Conservation (phyloP, 2,113 vertebrate species). For the Apistogramma diplotaenia region DNA sequence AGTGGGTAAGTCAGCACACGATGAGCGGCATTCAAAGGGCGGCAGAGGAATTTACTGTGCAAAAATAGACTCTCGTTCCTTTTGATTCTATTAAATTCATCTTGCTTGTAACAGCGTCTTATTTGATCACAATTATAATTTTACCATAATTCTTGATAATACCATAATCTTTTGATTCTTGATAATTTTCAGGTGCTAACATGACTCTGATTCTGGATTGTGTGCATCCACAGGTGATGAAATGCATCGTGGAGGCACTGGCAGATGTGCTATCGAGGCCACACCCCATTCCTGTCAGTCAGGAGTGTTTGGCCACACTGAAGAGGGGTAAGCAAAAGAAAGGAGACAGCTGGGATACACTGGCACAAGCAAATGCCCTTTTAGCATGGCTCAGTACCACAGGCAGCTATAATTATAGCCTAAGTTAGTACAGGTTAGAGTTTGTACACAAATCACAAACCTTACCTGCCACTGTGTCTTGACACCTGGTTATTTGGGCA, state of each 20-base stretch:
- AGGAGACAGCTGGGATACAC: accelerated
- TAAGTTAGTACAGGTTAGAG: background rate
- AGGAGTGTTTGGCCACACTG: constrained; percentile 85
- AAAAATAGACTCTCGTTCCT: background rate
- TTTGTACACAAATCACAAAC: background rate
- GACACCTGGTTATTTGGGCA: too few relatives aligned
- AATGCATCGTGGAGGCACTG: constrained; percentile 92
- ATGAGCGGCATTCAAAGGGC: background rate
- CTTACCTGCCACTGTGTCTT: background rate
- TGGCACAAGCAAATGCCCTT: background rate
- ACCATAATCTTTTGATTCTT: too few relatives aligned
- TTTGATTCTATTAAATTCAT: background rate
- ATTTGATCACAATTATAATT: background rate
- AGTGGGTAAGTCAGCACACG: background rate
- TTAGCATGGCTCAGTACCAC: background rate
- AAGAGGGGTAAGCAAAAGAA: constrained; percentile 79
- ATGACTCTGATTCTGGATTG: background rate
- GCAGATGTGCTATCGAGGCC: constrained; percentile 88
- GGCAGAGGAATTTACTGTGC: background rate
- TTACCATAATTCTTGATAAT: background rate
- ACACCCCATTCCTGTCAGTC: constrained; percentile 82
- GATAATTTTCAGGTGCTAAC: accelerated
- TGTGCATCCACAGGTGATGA: constrained; percentile 84
- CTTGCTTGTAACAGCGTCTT: background rate
- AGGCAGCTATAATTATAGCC: background rate